Conservation (phyloP, 2,113 vertebrate genomes). For the Psittacula cyanocephala region DNA sequence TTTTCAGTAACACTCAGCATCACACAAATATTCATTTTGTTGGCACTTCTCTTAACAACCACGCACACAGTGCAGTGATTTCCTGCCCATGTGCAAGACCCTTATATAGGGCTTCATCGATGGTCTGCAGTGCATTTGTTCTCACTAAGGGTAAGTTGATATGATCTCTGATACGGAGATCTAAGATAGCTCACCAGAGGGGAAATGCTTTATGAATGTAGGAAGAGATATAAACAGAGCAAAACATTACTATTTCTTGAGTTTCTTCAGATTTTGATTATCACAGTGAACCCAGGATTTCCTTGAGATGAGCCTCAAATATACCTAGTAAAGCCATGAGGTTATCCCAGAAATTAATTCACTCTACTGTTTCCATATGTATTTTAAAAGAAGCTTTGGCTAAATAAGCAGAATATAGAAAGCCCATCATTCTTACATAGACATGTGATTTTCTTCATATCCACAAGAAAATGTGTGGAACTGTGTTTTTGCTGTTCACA, state of each 20-base stretch:
- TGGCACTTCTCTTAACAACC: not conserved
- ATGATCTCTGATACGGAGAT: not conserved
- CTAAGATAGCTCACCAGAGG: not conserved
- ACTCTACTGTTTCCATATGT: not conserved
- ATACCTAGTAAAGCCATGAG: not conserved
- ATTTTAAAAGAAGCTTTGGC: not conserved
- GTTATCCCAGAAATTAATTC: not conserved
- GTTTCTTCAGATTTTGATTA: not conserved
- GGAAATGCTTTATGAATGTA: not conserved
- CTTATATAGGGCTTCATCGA: fast-evolving
- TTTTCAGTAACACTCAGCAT: not conserved
- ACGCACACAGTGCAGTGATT: not conserved
- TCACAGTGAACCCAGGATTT: not conserved
- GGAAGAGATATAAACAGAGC: not conserved
- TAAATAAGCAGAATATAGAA: not conserved
- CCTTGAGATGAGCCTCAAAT: not conserved
- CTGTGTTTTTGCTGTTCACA: not conserved
- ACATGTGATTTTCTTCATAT: not conserved
- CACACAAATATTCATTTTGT: not conserved
- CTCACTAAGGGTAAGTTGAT: not conserved
- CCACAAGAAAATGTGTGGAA: not conserved
- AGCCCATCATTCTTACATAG: not conserved
- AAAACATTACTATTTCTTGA: not conserved
- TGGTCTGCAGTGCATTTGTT: not conserved
- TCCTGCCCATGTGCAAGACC: not conserved